Base-by-base conservation (phyloP, 2,888 invertebrate species). In the Netelia inedita region DNA sequence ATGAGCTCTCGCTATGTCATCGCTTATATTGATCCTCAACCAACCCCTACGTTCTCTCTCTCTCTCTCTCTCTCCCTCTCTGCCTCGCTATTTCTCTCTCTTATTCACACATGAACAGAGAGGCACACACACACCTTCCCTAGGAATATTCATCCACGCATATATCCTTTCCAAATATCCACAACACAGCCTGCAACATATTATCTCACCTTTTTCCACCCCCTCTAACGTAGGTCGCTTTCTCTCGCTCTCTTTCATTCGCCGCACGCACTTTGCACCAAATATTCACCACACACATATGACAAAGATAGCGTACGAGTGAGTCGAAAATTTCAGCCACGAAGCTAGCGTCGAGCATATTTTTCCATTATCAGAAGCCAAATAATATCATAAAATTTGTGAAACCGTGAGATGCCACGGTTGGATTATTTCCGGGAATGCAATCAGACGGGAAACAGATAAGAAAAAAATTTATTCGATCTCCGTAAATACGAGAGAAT, bases 1-100 rank as follows among this genome's bases (percentile, higher is more conserved):
- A 93, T 93, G 92, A 93, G 92, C 93, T 93, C 92, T 92, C 92
- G 92, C 91, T 92, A 90, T 93, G 92, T 93, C 93, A 93, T 93
- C 93, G 92, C 91, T 91, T 93, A 93, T 93, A 93, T 93, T 93
- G 93, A 93, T 93, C 93, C 92, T 90, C 73, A 21, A 88, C 79
- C 87, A 86, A 89, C 88, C 87, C 74, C 80, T 65, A 8, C 16
- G 57, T n/a, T 6, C 16, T 66, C 75, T 69, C 85, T 63, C 82
- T 65, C 72, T 43, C 53, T 53, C 71, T 46, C 50, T 43, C 21
- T 59, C 57, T 16, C 21, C 21, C 28, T 10, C 57, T 19, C 65
- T 66, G 53, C 65, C 74, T 72, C 79, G 9, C 73, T 73, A 61
- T 21, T 11, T 69, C n/a, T 50, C 21, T 41, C 11, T 57, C 43